phyloP scores from a whole-genome alignment of 1,140 invertebrate genomes.

The Magallana gigas region DNA sequence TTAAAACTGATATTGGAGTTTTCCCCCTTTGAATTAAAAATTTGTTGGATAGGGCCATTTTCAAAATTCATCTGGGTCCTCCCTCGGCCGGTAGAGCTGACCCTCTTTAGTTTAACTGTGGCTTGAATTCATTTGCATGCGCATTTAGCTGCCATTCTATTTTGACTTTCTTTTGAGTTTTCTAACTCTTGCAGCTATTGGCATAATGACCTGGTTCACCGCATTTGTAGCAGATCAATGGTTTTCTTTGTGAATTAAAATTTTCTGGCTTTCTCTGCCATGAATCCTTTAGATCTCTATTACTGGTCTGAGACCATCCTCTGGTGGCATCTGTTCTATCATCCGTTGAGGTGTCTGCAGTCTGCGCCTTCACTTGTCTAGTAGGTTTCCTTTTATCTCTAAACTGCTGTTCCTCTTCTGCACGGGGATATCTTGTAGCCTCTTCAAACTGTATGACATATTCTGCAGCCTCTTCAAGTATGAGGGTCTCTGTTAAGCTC shows the following conservation, averaged over 20 bases:
- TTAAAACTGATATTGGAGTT: not conserved
- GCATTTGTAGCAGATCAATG: not conserved
- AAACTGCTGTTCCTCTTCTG: not conserved
- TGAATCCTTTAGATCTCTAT: not conserved
- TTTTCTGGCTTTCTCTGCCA: not conserved
- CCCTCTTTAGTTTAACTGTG: constrained; percentile 18
- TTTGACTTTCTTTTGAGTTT: not conserved
- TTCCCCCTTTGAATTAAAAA: not conserved
- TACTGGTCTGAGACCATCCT: not conserved
- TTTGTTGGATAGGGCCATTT: not conserved
- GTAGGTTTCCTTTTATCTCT: not conserved
- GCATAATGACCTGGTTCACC: not conserved
- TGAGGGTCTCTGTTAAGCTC: constrained; percentile 44
- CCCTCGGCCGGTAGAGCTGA: constrained; percentile 6
- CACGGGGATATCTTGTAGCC: constrained; percentile 25
- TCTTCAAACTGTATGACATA: constrained; percentile 38
- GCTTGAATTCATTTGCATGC: not conserved
- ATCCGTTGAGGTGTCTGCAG: not conserved
- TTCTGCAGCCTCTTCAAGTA: constrained; percentile 48
- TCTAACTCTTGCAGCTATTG: not conserved
- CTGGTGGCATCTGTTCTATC: not conserved
- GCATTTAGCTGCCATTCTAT: not conserved
- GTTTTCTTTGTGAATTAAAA: not conserved
- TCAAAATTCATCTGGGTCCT: constrained; percentile 10
- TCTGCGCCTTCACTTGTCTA: not conserved